phyloP scores from a whole-genome alignment of 1,140 invertebrate genomes.

The Microvelia longipes region DNA sequence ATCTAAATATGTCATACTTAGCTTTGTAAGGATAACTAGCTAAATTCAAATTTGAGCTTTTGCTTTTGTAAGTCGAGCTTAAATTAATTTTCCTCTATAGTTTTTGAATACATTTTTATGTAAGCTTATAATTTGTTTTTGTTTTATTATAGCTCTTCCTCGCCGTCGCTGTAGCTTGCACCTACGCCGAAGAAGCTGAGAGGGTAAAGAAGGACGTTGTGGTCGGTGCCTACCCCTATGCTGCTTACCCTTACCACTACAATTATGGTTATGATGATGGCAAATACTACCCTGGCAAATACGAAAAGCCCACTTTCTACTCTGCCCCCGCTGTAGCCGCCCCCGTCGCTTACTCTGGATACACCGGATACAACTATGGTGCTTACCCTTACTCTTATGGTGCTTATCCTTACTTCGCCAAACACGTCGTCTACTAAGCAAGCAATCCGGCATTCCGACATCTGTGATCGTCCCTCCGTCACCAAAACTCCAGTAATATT shows the following conservation, averaged over 20 bases:
- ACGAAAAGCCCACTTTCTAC: constrained; percentile 8
- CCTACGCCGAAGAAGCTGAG: constrained; percentile 9
- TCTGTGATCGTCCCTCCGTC: neutral
- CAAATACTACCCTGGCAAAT: constrained; percentile 4
- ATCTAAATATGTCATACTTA: no score
- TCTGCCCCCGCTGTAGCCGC: constrained; percentile 5
- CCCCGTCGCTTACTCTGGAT: neutral
- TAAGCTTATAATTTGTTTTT: neutral
- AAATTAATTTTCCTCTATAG: no score
- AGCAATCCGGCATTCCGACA: neutral
- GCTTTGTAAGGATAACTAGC: no score
- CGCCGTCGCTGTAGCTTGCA: constrained; percentile 7
- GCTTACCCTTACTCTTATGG: constrained; percentile 5
- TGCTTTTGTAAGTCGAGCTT: no score
- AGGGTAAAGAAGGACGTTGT: constrained; percentile 12
- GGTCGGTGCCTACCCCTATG: constrained; percentile 1
- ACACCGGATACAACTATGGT: neutral
- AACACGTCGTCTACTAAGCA: constrained; percentile 1
- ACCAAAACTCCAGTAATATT: no score
- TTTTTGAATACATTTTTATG: no score
- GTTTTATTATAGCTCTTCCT: constrained; percentile 7
- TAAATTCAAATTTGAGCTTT: no score
- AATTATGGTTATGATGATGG: neutral
- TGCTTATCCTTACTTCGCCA: constrained; percentile 5
- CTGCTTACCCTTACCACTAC: constrained; percentile 3